Conservation (phyloP, 2,888 invertebrate species). For the Chymomyza fuscimana region DNA sequence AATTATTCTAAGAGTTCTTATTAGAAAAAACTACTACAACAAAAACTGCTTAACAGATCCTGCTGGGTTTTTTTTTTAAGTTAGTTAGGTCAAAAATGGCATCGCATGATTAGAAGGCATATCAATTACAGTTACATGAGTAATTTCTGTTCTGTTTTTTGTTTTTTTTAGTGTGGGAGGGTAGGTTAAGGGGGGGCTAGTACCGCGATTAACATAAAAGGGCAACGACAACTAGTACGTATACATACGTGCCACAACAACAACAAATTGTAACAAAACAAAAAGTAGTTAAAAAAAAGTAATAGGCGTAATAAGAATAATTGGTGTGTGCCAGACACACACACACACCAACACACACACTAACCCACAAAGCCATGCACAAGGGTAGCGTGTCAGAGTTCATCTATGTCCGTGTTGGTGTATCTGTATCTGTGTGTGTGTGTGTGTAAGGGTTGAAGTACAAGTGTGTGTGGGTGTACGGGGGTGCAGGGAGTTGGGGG, state of each 20-base stretch:
- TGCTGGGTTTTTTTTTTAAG: not conserved
- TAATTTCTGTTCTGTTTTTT: not conserved
- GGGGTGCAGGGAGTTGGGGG: no score
- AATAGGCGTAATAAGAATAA: conserved; percentile 77
- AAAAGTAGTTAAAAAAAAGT: conserved; percentile 62
- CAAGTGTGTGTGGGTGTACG: not conserved
- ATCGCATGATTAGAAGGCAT: conserved; percentile 76
- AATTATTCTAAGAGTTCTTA: not conserved
- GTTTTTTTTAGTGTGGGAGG: not conserved
- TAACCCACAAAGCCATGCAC: not conserved
- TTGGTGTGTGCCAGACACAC: conserved; percentile 46
- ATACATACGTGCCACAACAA: conserved; percentile 5
- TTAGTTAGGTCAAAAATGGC: conserved; percentile 20
- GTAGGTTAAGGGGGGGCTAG: not conserved
- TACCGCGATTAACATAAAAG: conserved; percentile 71
- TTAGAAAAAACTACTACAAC: not conserved
- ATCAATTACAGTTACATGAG: conserved; percentile 78
- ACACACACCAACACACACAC: not conserved
- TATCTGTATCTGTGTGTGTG: conserved; percentile 32
- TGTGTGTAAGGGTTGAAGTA: conserved; percentile 48
- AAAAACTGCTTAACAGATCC: not conserved
- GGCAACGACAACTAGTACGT: conserved; percentile 45
- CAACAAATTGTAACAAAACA: conserved; percentile 25
- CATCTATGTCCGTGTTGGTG: not conserved
- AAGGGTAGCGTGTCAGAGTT: conserved; percentile 19